These are phyloP conservation scores for Copidosoma floridanum DNA, from an alignment of 1,140 invertebrate genomes.

Conservation along the genomic window DNA sequence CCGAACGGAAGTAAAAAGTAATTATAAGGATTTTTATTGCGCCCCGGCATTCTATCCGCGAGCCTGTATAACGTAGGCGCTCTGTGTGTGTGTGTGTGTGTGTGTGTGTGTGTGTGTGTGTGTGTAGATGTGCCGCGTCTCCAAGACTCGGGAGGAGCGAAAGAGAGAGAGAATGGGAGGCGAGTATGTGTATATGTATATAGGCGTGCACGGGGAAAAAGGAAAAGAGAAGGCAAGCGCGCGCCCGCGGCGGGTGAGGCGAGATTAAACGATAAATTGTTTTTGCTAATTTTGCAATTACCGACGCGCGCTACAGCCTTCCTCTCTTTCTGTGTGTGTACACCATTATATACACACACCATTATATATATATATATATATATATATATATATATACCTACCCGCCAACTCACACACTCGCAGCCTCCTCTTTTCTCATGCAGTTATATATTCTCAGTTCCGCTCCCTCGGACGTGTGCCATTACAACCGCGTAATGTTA, in stretches of 20 bases:
- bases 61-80: too few relatives aligned
- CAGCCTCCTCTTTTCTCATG: slow-evolving; percentile 21
- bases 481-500: too few relatives aligned
- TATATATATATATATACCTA: too few relatives aligned
- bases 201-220: neutral
- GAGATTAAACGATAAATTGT: slow-evolving; percentile 51
- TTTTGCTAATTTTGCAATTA: slow-evolving; percentile 50
- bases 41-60: slow-evolving; percentile 31
- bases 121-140: slow-evolving; percentile 23
- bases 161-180: neutral
- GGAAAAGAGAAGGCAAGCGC: slow-evolving; percentile 16
- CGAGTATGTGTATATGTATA: too few relatives aligned
- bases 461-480: neutral
- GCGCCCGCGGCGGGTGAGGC: slow-evolving; percentile 35
- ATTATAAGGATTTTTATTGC: slow-evolving; percentile 54
- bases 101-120: too few relatives aligned
- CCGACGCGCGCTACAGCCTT: slow-evolving; percentile 15
- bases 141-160: slow-evolving; percentile 10
- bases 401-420: too few relatives aligned
- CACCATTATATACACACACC: neutral
- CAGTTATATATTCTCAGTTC: neutral
- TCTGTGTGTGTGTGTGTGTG: too few relatives aligned
- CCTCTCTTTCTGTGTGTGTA: neutral
- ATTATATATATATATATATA: too few relatives aligned
- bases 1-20: slow-evolving; percentile 50